phyloP scores from a whole-genome alignment of 1,140 invertebrate genomes.

The Gryllus bimaculatus region DNA sequence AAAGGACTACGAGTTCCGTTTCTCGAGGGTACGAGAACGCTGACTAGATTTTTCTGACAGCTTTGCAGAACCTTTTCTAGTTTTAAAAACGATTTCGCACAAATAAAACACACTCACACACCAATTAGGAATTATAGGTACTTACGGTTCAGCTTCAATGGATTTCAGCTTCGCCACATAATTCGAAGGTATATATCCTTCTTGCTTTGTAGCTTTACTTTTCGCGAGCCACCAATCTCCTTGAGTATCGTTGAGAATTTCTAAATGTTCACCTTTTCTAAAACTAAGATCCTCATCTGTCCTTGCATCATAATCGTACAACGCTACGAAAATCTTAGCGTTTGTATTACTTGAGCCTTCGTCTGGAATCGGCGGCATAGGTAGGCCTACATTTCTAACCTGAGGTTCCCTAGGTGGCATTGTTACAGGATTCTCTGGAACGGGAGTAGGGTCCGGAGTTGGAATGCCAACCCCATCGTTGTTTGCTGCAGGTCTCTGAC shows the following conservation, averaged over 20 bases:
- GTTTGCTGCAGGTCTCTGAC: conserved; percentile 16
- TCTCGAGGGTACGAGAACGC: no score
- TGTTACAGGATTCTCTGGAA: conserved; percentile 12
- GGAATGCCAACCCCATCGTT: conserved; percentile 15
- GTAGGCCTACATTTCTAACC: conserved; percentile 28
- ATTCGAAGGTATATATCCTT: conserved; percentile 99
- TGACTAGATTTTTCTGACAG: no score
- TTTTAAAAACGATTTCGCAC: no score
- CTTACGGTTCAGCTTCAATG: conserved; percentile 99
- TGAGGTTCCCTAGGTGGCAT: conserved; percentile 6
- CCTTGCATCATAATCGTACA: conserved; percentile 98
- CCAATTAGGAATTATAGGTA: conserved; percentile 21
- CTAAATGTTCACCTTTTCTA: conserved; percentile 94
- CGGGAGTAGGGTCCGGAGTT: conserved; percentile 5
- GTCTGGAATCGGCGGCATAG: conserved; percentile 51
- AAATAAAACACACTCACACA: not conserved
- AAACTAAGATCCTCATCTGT: conserved; percentile 98
- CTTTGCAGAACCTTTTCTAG: no score
- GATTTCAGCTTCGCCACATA: conserved; percentile 98
- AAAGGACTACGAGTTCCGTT: no score
- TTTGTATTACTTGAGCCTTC: conserved; percentile 44
- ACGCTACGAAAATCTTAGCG: conserved; percentile 87
- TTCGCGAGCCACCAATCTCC: conserved; percentile 99
- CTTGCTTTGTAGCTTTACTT: conserved; percentile 86
- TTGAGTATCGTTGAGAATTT: conserved; percentile 96